Evolutionary conservation across 2,888 invertebrate species (phyloP).

Genomic region (Philereme vetulata): DNA sequence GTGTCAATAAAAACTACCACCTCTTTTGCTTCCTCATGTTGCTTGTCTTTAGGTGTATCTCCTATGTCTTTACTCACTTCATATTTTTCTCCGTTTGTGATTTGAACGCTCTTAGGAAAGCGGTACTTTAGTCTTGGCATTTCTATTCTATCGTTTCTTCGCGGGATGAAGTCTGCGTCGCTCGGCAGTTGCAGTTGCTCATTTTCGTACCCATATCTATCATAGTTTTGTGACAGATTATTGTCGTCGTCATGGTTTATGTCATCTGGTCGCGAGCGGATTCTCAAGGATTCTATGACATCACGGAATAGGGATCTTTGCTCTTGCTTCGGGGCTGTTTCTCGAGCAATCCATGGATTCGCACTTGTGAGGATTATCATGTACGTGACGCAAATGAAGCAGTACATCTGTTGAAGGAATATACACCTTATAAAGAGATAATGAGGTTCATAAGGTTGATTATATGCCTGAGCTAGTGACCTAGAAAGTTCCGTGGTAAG

Average conservation of each 20-base stretch:
- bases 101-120: slow-evolving; percentile 63
- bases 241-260: slow-evolving; percentile 66
- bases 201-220: slow-evolving; percentile 60
- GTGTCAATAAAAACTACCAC: slow-evolving; percentile 64
- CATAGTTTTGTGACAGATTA: slow-evolving; percentile 61
- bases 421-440: slow-evolving; percentile 5
- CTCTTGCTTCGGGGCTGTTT: slow-evolving; percentile 50
- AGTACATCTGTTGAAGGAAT: slow-evolving; percentile 70
- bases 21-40: slow-evolving; percentile 51
- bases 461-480: slow-evolving; percentile 14
- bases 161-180: slow-evolving; percentile 65
- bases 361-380: slow-evolving; percentile 68
- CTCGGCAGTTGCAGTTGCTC: slow-evolving; percentile 60
- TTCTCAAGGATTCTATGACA: slow-evolving; percentile 71
- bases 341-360: slow-evolving; percentile 54
- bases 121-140: slow-evolving; percentile 71
- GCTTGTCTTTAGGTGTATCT: slow-evolving; percentile 37
- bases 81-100: slow-evolving; percentile 43
- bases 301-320: slow-evolving; percentile 71
- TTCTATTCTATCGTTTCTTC: slow-evolving; percentile 75
- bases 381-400: slow-evolving; percentile 74
- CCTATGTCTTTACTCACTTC: slow-evolving; percentile 13
- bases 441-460: slow-evolving; percentile 1
- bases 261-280: slow-evolving; percentile 67
- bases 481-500: slow-evolving; percentile 13